Evolutionary conservation across 2,888 invertebrate species (phyloP).

Genomic region (Petrolisthes manimaculis): DNA sequence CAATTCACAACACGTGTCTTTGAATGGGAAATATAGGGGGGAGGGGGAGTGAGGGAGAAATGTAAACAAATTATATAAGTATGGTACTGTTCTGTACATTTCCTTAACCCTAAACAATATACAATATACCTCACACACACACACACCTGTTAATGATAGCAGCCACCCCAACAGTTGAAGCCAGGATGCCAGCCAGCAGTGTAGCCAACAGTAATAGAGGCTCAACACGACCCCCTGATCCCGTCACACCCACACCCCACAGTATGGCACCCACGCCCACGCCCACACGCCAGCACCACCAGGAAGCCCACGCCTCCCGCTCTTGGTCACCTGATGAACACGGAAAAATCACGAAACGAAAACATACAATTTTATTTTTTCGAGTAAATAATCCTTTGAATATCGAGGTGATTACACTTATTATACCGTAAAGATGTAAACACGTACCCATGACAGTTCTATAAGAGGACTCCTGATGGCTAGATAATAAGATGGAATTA

Average conservation of each 20-base stretch:
- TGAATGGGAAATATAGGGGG: too few relatives aligned
- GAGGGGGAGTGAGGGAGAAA: too few relatives aligned
- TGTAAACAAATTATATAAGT: too few relatives aligned
- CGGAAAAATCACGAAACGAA: background rate
- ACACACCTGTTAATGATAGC: conserved; percentile 41
- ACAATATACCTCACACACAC: too few relatives aligned
- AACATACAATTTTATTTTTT: background rate
- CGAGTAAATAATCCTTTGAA: too few relatives aligned
- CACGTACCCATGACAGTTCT: too few relatives aligned
- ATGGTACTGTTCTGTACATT: too few relatives aligned
- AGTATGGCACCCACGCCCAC: conserved; percentile 41
- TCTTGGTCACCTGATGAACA: conserved; percentile 44
- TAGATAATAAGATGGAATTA: background rate
- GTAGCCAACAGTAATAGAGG: conserved; percentile 34
- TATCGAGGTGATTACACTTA: too few relatives aligned
- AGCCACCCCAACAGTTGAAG: conserved; percentile 28
- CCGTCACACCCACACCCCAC: conserved; percentile 37
- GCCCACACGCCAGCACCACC: conserved; percentile 56
- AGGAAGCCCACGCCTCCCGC: conserved; percentile 55
- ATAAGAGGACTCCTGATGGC: background rate
- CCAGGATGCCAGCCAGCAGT: conserved; percentile 21
- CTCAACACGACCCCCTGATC: background rate
- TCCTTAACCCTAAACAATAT: too few relatives aligned
- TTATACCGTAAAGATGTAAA: too few relatives aligned
- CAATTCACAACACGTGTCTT: too few relatives aligned